Conservation (phyloP, 2,113 vertebrate species). For the Thinocorus orbignyianus region DNA sequence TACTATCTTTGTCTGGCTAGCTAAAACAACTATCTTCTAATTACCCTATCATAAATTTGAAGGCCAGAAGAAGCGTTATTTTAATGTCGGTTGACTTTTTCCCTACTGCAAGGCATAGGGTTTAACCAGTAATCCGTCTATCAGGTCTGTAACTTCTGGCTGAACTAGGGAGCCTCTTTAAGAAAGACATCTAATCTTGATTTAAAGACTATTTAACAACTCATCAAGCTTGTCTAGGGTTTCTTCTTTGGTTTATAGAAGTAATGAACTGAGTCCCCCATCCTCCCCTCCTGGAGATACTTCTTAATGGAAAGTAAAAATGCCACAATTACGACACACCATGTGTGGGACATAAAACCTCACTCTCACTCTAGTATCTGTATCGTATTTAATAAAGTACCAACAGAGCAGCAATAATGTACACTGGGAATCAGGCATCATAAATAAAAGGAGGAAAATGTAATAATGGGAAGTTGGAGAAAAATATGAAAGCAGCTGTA, state of each 20-base stretch:
- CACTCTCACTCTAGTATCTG: slow-evolving; percentile 50
- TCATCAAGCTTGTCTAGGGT: slow-evolving; percentile 61
- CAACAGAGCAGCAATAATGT: slow-evolving; percentile 67
- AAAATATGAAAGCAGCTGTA: slow-evolving; percentile 57
- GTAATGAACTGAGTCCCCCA: slow-evolving; percentile 61
- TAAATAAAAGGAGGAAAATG: slow-evolving; percentile 60
- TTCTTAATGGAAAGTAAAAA: slow-evolving; percentile 75
- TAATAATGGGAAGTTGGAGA: slow-evolving; percentile 39
- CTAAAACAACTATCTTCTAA: not conserved
- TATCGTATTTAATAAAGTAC: slow-evolving; percentile 74
- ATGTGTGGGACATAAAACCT: slow-evolving; percentile 71
- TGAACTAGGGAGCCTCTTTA: slow-evolving; percentile 2
- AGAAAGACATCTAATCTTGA: slow-evolving; percentile 54
- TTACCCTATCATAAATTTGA: not conserved
- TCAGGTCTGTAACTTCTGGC: not conserved
- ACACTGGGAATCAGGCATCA: slow-evolving; percentile 51
- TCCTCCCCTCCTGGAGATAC: slow-evolving; percentile 65
- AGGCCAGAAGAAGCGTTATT: not conserved
- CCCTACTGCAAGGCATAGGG: not conserved
- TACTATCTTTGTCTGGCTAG: not conserved
- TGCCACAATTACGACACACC: slow-evolving; percentile 73
- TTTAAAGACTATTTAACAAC: slow-evolving; percentile 70
- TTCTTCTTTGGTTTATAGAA: slow-evolving; percentile 65
- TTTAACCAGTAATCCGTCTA: not conserved
- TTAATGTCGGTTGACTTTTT: not conserved